Percentiles rank a stretch among this genome's conserved stretches.
Evolutionary conservation across 2,113 vertebrate genomes (phyloP).

Genomic region (Cygnus atratus): DNA sequence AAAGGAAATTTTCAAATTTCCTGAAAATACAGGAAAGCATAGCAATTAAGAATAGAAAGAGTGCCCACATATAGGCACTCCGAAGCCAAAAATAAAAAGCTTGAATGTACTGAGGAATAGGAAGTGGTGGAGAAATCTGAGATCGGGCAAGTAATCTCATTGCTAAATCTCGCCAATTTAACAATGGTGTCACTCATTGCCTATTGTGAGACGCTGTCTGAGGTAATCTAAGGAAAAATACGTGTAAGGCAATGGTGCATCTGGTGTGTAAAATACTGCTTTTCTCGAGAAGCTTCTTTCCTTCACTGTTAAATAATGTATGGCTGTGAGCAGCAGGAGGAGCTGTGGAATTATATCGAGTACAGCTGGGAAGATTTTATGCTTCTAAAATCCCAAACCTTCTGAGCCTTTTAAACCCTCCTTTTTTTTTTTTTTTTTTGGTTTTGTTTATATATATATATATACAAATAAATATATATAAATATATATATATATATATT

Average conservation of each 20-base stretch:
- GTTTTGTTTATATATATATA: not conserved
- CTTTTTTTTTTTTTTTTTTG: not conserved
- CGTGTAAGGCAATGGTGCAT: not conserved
- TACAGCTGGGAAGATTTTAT: not conserved
- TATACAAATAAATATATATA: not conserved
- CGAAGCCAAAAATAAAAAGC: not conserved
- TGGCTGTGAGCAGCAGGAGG: conserved; percentile 30
- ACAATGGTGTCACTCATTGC: not conserved
- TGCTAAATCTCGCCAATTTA: not conserved
- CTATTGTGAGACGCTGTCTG: not conserved
- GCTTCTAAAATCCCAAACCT: conserved; percentile 1
- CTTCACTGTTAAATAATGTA: conserved; percentile 41
- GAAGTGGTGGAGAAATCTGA: not conserved
- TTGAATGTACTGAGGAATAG: not conserved
- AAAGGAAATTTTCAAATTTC: not conserved
- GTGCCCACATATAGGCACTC: not conserved
- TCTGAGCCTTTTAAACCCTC: not conserved
- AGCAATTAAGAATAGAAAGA: not conserved
- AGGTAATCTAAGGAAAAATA: not conserved
- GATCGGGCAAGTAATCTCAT: not conserved
- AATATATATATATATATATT: not conserved
- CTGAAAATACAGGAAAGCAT: not conserved
- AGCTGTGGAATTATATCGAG: conserved; percentile 42
- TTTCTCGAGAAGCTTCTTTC: conserved; percentile 17
- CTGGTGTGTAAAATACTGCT: not conserved